These are phyloP conservation scores for Platycnemis pennipes DNA, from an alignment of 2,888 invertebrate species.

Conservation along the genomic window DNA sequence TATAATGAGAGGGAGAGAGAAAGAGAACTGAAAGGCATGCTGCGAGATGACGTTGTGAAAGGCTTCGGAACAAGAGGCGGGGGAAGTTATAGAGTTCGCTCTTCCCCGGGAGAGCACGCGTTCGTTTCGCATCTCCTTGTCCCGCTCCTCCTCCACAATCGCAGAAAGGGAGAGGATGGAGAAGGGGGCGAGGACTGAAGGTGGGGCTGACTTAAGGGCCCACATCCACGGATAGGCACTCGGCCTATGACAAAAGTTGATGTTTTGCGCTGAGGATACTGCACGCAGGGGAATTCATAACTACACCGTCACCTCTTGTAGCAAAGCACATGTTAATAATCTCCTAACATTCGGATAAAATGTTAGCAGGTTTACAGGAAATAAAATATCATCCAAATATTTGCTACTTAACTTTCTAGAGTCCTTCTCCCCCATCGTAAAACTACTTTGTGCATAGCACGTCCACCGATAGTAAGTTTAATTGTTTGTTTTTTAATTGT, in stretches of 20 bases:
- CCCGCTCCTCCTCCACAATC: neutral
- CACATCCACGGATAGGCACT: neutral
- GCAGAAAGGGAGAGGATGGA: neutral
- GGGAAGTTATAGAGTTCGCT: neutral
- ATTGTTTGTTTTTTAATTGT: too few species aligned
- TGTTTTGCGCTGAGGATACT: too few species aligned
- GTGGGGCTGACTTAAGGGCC: neutral
- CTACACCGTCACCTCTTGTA: too few species aligned
- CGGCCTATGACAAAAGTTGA: neutral
- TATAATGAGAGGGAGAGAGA: neutral
- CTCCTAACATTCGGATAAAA: too few species aligned
- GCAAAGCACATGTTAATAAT: too few species aligned
- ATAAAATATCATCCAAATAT: too few species aligned
- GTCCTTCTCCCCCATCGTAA: too few species aligned
- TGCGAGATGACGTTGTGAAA: slow-evolving; percentile 60
- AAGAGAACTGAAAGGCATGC: slow-evolving; percentile 12
- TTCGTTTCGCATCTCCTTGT: neutral
- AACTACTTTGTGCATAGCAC: too few species aligned
- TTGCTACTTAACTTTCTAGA: too few species aligned
- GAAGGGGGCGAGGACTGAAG: neutral
- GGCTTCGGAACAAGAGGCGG: neutral
- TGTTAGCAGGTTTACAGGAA: too few species aligned
- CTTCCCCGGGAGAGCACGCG: neutral
- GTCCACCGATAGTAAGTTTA: too few species aligned
- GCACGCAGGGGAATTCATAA: too few species aligned